Base-by-base conservation (phyloP, 2,888 invertebrate species). In the Alloscopus bannaensis region DNA sequence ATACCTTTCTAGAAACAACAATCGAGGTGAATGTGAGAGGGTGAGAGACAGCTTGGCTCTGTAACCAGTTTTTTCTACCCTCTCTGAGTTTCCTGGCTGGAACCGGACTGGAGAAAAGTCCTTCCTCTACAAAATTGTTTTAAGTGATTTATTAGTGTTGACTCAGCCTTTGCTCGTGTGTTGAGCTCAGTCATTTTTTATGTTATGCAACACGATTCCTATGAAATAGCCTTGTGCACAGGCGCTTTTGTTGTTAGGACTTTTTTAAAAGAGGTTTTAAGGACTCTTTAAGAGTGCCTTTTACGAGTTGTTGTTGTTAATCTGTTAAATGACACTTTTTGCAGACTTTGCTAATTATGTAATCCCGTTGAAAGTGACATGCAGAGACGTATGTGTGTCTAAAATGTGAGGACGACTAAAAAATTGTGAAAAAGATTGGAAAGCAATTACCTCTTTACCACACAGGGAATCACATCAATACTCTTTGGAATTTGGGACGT, bases 21-120 rank as follows among this genome's bases (percentile, higher is more conserved):
- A 57, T 57, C 31, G 57, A 31, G 57, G 18, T 31, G 31, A 57
- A n/a, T 31, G 57, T 18, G 29, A 55, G 64, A 26, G 20, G n/a
- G 22, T 72, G 24, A 64, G 72, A 72, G 72, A 72, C 64, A 55
- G 72, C 72, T 50, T 72, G 72, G 72, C 72, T 72, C 64, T 71
- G 52, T 52, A 71, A 71, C 71, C 71, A 62, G 71, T 71, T 71
- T 71, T 59, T 71, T 62, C 22, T 3, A 4, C 22, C 13, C 13
- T 13, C 16, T 16, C 1, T 55, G 57, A 16, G 13, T 16, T n/a
- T 31, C n/a, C 28, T 45, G 42, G 28, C 26, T 26, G 55, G 57
- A 57, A 29, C 57, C 20, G 57, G 57, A 57, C 45, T 22, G 57
- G 24, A 18, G 24, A 55, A n/a, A n/a, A n/a, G n/a, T n/a, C n/a